Evolutionary conservation across 1,140 invertebrate species (phyloP), one percentile per base, ranked within the genome.

Genomic region (Lycorma delicatula): DNA sequence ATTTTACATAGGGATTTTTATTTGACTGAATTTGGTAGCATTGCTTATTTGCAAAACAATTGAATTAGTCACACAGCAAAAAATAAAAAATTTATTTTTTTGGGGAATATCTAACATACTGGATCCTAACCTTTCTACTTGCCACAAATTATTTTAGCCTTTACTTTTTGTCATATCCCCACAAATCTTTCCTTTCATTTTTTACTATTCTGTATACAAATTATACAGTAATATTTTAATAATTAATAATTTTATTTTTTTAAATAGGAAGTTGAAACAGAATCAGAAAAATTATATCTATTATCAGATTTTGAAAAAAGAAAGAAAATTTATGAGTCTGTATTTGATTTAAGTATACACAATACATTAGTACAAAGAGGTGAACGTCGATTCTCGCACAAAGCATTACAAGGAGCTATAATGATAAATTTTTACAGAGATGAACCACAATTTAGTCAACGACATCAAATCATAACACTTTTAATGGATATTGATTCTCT

Each of bases 401-500:
- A 82, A 48, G 96, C 95, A 0, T 76, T 98, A 27, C 92, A 97
- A 70, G 96, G 94, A 6, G 94, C 94, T 7, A 85, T 99, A 65
- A 93, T 99, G 87, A 98, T 99, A 54, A 97, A 89, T 1, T 86
- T 97, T 63, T 98, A 99, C 72, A 76, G 94, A 13, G 93, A 98
- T 66, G 92, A 98, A 72, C 92, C 95, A 0, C 78, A 94, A 22
- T 99, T 98, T 74, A 94, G 91, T 64, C 93, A 97, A 70, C 94
- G 96, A 0, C 93, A 96, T 77, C 94, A 97, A 72, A 81, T 99
- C 49, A 77, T 99, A 1, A 91, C 85, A 0, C 77, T 93, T 3
- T 80, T 99, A 1, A 97, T 97, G 90, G 95, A 99, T 70, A 96
- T 99, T 28, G 97, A 99, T 76, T 93, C 93, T 1, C 77, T 97